These are phyloP conservation scores for Mantis religiosa DNA, from an alignment of 2,888 invertebrate species.

Conservation along the genomic window DNA sequence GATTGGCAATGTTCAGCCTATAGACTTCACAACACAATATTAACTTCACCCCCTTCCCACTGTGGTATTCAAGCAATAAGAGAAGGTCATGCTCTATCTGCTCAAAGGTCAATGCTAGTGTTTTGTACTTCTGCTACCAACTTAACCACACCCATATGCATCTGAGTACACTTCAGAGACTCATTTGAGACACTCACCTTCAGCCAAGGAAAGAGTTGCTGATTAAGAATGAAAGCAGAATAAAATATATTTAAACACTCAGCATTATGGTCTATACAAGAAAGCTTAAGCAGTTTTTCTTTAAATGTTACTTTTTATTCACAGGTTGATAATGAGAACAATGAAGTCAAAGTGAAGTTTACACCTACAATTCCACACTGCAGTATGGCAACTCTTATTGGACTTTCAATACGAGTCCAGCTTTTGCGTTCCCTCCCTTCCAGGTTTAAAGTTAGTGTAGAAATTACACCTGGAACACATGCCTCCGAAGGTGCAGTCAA, in stretches of 20 bases:
- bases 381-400: conserved; percentile 94
- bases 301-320: conserved; percentile 28
- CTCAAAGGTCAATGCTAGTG: too few relatives aligned
- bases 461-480: conserved; percentile 89
- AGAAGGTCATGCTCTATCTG: too few relatives aligned
- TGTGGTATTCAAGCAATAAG: too few relatives aligned
- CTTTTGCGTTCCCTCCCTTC: conserved; percentile 78
- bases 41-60: too few relatives aligned
- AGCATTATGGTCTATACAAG: neutral
- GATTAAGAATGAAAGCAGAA: neutral
- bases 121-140: too few relatives aligned
- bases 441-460: conserved; percentile 78
- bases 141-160: too few relatives aligned
- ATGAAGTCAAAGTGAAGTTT: conserved; percentile 71
- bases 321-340: conserved; percentile 68
- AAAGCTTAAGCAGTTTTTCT: neutral
- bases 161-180: too few relatives aligned
- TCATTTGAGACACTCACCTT: too few relatives aligned
- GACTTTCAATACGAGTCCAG: conserved; percentile 89
- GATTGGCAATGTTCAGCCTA: too few relatives aligned
- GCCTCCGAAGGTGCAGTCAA: conserved; percentile 90
- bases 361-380: conserved; percentile 99
- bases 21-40: too few relatives aligned
- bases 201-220: neutral
- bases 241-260: neutral